phyloP scores from a whole-genome alignment of 1,140 invertebrate species.

The Streblospio benedicti region DNA sequence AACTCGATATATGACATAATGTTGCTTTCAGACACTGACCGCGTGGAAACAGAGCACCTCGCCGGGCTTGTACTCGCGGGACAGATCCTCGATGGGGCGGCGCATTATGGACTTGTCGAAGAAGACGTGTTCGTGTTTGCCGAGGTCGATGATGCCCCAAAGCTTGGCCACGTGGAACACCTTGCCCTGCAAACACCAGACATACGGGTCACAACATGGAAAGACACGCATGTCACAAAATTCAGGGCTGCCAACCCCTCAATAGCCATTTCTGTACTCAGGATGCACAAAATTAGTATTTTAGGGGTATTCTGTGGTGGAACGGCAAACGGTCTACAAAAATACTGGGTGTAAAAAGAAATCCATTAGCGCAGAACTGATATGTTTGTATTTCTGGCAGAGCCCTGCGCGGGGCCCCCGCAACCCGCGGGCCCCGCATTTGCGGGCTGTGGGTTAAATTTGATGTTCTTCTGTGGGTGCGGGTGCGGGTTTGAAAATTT shows the following conservation, averaged over 20 bases:
- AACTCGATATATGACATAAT: no score
- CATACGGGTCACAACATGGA: no score
- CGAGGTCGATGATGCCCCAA: constrained; percentile 49
- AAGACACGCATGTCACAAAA: no score
- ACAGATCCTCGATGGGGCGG: constrained; percentile 43
- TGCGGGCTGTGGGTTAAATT: background rate
- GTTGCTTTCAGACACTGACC: background rate
- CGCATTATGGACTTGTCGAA: constrained; percentile 47
- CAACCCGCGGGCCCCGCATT: constrained; percentile 23
- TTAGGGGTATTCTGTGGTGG: no score
- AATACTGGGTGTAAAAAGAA: no score
- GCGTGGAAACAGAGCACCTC: constrained; percentile 47
- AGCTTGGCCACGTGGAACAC: constrained; percentile 47
- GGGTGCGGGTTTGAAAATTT: no score
- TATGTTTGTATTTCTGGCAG: no score
- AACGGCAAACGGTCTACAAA: no score
- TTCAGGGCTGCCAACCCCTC: no score
- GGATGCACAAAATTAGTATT: no score
- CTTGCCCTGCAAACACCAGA: constrained; percentile 40
- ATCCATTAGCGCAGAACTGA: no score
- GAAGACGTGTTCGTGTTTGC: constrained; percentile 49
- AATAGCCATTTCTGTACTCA: no score
- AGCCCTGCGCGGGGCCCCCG: constrained; percentile 31
- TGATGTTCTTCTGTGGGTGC: background rate
- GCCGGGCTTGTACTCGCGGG: constrained; percentile 40